phyloP scores from a whole-genome alignment of 2,888 invertebrate species.

The Tipula confusa region DNA sequence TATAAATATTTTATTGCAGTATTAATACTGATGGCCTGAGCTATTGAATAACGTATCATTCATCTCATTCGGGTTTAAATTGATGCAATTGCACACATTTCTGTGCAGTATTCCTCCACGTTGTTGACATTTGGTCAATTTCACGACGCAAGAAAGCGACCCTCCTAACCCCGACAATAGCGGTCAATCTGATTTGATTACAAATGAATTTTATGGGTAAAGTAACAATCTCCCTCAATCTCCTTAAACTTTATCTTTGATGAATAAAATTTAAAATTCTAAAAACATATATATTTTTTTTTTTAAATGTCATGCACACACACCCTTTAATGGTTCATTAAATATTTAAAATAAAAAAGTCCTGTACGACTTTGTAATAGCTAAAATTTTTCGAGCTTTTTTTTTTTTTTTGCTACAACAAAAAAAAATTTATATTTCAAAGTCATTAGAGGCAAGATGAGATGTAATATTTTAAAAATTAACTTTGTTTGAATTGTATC shows the following conservation, averaged over 20 bases:
- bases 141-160: too few species aligned
- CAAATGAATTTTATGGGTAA: not conserved
- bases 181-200: too few species aligned
- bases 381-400: not conserved
- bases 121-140: too few species aligned
- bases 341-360: not conserved
- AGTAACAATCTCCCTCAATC: not conserved
- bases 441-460: not conserved
- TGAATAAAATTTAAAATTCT: not conserved
- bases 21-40: too few species aligned
- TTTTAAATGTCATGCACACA: not conserved
- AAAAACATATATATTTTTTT: not conserved
- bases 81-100: too few species aligned
- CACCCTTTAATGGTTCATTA: not conserved
- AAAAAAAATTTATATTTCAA: not conserved
- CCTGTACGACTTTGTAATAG: too few species aligned
- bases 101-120: too few species aligned
- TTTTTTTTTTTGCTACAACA: not conserved
- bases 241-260: not conserved
- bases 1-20: too few species aligned
- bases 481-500: not conserved
- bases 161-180: too few species aligned
- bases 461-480: constrained; percentile 7
- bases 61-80: too few species aligned
- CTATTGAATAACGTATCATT: too few species aligned